Percentiles rank a stretch among this genome's conserved stretches.
Evolutionary conservation across 2,888 invertebrate genomes (phyloP).

Genomic region (Sphaerophoria rueppellii): DNA sequence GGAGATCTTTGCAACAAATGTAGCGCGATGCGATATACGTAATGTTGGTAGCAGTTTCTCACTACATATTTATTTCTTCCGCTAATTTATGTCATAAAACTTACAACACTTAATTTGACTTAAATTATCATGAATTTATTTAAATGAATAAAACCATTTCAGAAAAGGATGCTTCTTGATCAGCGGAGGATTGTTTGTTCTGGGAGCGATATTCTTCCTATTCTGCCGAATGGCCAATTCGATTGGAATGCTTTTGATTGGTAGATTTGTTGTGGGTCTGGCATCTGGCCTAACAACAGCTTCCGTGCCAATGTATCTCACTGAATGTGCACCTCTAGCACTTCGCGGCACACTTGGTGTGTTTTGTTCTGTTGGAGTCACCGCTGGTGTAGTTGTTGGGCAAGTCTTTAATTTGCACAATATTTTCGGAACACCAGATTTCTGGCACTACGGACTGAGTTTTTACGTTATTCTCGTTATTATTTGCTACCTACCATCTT

Average conservation of each 20-base stretch:
- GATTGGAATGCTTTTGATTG: slow-evolving; percentile 90
- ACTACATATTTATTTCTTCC: too few relatives aligned
- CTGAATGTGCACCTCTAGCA: slow-evolving; percentile 91
- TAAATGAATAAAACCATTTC: slow-evolving; percentile 66
- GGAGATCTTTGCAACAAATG: too few relatives aligned
- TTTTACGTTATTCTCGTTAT: slow-evolving; percentile 88
- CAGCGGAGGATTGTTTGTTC: slow-evolving; percentile 87
- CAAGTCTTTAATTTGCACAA: slow-evolving; percentile 80
- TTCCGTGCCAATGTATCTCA: slow-evolving; percentile 94
- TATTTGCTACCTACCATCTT: slow-evolving; percentile 86
- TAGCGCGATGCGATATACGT: too few relatives aligned
- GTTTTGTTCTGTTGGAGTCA: slow-evolving; percentile 84
- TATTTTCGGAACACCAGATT: slow-evolving; percentile 84
- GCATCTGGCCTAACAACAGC: slow-evolving; percentile 92
- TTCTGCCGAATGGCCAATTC: slow-evolving; percentile 87
- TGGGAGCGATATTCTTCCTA: slow-evolving; percentile 88
- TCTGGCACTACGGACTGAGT: slow-evolving; percentile 91
- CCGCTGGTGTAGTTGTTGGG: slow-evolving; percentile 81
- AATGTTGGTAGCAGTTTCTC: too few relatives aligned
- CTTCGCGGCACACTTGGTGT: slow-evolving; percentile 94
- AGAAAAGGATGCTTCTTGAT: slow-evolving; percentile 89
- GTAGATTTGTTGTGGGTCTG: slow-evolving; percentile 90
- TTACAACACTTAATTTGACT: not conserved
- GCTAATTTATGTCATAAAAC: not conserved
- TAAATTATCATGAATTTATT: not conserved